A percentile compares a stretch with the other conserved stretches of the same genome.
Conservation (phyloP, 2,113 vertebrate species). For the Aphyosemion australe region DNA sequence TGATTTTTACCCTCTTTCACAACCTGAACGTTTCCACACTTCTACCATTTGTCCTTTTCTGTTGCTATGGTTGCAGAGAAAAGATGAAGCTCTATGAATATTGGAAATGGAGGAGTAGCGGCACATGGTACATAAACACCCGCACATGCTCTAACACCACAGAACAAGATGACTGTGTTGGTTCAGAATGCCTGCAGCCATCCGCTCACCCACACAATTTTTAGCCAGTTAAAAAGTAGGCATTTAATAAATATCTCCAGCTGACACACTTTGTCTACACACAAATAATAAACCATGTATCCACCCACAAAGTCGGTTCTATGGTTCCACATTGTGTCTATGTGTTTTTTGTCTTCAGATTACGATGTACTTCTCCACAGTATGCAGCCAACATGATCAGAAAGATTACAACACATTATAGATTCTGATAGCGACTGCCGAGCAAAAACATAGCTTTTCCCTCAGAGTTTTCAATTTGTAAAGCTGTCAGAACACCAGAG, state of each 20-base stretch:
- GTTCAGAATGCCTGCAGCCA: constrained; percentile 56
- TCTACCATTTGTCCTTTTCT: constrained; percentile 73
- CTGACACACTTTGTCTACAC: constrained; percentile 48
- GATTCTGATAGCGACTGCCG: background rate
- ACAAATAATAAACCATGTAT: constrained; percentile 18
- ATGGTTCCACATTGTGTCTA: background rate
- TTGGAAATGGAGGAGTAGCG: constrained; percentile 71
- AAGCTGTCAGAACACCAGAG: constrained; percentile 57
- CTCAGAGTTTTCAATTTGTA: constrained; percentile 61
- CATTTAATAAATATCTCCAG: constrained; percentile 59
- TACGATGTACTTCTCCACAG: background rate
- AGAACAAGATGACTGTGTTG: constrained; percentile 50
- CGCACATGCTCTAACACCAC: constrained; percentile 57
- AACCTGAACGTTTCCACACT: constrained; percentile 57
- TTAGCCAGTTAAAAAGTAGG: constrained; percentile 46
- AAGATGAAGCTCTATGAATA: constrained; percentile 58
- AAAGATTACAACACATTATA: constrained; percentile 6
- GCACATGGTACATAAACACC: constrained; percentile 67
- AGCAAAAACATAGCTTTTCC: background rate
- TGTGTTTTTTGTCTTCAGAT: constrained; percentile 8
- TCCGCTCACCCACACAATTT: constrained; percentile 54
- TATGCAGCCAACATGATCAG: background rate
- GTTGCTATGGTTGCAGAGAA: constrained; percentile 76
- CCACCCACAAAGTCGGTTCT: background rate
- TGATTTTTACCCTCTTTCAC: constrained; percentile 37